phyloP scores from a whole-genome alignment of 1,140 invertebrate species.

The Chlorops oryzae region DNA sequence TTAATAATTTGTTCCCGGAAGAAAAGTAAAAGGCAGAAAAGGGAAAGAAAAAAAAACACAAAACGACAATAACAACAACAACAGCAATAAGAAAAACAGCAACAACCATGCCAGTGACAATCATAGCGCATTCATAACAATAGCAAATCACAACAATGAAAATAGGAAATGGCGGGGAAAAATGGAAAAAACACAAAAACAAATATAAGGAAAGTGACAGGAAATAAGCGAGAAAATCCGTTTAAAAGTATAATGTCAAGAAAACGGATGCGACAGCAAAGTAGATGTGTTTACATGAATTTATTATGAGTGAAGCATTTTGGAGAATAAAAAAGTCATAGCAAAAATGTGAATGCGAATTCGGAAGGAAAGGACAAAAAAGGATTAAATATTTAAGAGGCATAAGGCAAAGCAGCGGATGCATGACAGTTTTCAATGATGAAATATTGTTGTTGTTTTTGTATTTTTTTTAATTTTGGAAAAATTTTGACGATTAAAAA shows the following conservation, averaged over 20 bases:
- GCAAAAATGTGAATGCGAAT: too few relatives aligned
- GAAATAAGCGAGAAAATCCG: too few relatives aligned
- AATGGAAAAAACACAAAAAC: background rate
- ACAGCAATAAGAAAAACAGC: background rate
- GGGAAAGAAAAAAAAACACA: constrained; percentile 4
- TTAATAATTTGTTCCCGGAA: constrained; percentile 38
- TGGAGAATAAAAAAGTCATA: too few relatives aligned
- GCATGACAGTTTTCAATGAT: too few relatives aligned
- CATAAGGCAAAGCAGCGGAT: too few relatives aligned
- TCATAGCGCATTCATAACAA: background rate
- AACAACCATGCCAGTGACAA: background rate
- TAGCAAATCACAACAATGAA: background rate
- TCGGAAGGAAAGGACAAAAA: background rate
- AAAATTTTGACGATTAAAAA: constrained; percentile 1
- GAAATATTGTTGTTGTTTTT: too few relatives aligned
- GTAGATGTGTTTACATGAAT: too few relatives aligned
- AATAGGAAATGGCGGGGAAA: background rate
- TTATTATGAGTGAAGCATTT: too few relatives aligned
- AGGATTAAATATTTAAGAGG: background rate
- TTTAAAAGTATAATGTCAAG: too few relatives aligned
- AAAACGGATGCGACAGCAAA: too few relatives aligned
- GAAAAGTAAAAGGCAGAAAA: background rate
- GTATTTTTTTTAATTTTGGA: too few relatives aligned
- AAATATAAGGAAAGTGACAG: too few relatives aligned
- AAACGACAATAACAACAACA: background rate